phyloP scores from a whole-genome alignment of 2,113 vertebrate species.

The Gymnogyps californianus region DNA sequence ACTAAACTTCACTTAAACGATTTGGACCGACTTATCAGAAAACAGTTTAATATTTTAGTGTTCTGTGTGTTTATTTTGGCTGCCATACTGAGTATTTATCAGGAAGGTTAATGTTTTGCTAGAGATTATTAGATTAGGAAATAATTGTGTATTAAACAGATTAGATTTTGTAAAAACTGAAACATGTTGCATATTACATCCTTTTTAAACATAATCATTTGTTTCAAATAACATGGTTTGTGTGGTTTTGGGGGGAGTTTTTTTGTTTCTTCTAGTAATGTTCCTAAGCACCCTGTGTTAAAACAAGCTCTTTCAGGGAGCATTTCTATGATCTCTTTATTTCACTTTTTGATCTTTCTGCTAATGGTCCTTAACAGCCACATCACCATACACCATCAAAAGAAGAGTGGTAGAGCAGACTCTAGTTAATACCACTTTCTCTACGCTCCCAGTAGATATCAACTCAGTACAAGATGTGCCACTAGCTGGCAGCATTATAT shows the following conservation, averaged over 20 bases:
- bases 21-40: not conserved
- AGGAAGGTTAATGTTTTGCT: not conserved
- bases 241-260: not conserved
- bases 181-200: not conserved
- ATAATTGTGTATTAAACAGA: not conserved
- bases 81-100: not conserved
- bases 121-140: not conserved
- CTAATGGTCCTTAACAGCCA: not conserved
- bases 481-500: conserved; percentile 80
- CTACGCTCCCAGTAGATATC: not conserved
- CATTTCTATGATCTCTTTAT: not conserved
- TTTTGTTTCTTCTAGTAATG: not conserved
- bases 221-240: not conserved
- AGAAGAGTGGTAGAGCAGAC: not conserved
- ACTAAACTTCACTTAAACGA: not conserved
- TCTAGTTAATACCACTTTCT: not conserved
- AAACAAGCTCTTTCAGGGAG: not conserved
- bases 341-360: not conserved
- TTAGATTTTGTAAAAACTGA: not conserved
- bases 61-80: not conserved
- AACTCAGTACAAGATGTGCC: conserved; percentile 60
- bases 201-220: not conserved
- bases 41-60: not conserved
- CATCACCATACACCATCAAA: not conserved
- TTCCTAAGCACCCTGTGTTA: not conserved